Evolutionary conservation across 2,888 invertebrate species (phyloP).

Genomic region (Ochlodes sylvanus): DNA sequence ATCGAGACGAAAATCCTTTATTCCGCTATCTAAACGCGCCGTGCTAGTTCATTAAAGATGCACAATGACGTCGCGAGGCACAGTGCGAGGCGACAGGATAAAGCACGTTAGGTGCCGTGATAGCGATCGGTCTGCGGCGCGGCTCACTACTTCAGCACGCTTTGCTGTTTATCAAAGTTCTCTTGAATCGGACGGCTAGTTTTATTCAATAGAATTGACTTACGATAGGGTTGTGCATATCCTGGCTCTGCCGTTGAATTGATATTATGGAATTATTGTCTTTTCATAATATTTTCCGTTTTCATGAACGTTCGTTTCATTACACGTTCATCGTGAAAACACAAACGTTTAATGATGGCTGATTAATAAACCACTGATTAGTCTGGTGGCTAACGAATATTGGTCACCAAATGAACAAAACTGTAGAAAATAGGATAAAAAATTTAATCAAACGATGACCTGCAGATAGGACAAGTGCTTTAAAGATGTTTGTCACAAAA

Average conservation of each 20-base stretch:
- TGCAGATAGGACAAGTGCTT: too few relatives aligned
- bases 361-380: too few relatives aligned
- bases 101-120: slow-evolving; percentile 1
- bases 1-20: slow-evolving; percentile 4
- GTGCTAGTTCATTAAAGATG: slow-evolving; percentile 5
- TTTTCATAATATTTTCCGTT: too few relatives aligned
- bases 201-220: slow-evolving; percentile 5
- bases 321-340: too few relatives aligned
- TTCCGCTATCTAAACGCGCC: background rate
- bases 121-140: slow-evolving; percentile 3
- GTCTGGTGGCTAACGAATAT: too few relatives aligned
- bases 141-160: slow-evolving; percentile 4
- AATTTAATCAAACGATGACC: too few relatives aligned
- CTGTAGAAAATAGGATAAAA: too few relatives aligned
- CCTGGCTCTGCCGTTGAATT: background rate
- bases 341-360: too few relatives aligned
- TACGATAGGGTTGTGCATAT: background rate
- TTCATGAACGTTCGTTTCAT: too few relatives aligned
- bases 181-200: slow-evolving; percentile 1
- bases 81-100: slow-evolving; percentile 2
- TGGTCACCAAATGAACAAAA: too few relatives aligned
- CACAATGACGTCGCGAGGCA: slow-evolving; percentile 4
- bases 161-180: slow-evolving; percentile 7
- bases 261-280: background rate
- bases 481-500: too few relatives aligned